A percentile compares a stretch with the other conserved stretches of the same genome.
Conservation (phyloP, 2,797 vertebrate genomes). For the Poeciliopsis gracilis region DNA sequence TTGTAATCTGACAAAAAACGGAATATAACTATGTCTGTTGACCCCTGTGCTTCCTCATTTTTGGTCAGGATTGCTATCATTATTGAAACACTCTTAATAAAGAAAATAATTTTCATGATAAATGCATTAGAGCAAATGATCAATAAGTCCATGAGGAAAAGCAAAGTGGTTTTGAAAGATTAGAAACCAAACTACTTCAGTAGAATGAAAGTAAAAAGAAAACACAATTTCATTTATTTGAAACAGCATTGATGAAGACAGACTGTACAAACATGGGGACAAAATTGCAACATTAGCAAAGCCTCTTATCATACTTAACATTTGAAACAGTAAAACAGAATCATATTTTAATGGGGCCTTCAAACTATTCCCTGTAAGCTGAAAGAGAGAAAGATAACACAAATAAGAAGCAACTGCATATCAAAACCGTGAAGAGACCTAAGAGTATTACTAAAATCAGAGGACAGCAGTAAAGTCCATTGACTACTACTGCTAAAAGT, state of each 20-base stretch:
- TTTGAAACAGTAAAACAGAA: slow-evolving; percentile 35
- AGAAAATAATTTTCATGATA: neutral
- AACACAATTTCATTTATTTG: neutral
- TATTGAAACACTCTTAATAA: neutral
- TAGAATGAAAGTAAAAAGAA: neutral
- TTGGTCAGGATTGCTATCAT: neutral
- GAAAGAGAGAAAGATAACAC: neutral
- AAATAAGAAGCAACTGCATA: neutral
- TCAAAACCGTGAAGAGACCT: neutral
- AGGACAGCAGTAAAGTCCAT: neutral
- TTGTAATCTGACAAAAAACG: neutral
- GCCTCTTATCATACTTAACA: slow-evolving; percentile 32
- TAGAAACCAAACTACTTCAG: neutral
- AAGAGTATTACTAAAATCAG: neutral
- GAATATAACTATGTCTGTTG: neutral
- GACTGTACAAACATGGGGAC: slow-evolving; percentile 9
- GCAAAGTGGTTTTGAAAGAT: neutral
- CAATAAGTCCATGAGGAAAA: neutral
- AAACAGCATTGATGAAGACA: slow-evolving; percentile 12
- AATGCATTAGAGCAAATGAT: neutral
- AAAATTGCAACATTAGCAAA: slow-evolving; percentile 34
- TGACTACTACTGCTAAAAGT: slow-evolving; percentile 29
- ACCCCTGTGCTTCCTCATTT: neutral
- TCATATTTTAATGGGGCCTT: slow-evolving; percentile 8
- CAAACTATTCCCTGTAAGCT: neutral